Base-by-base conservation (phyloP, 2,888 invertebrate species). In the Tipula vernalis region DNA sequence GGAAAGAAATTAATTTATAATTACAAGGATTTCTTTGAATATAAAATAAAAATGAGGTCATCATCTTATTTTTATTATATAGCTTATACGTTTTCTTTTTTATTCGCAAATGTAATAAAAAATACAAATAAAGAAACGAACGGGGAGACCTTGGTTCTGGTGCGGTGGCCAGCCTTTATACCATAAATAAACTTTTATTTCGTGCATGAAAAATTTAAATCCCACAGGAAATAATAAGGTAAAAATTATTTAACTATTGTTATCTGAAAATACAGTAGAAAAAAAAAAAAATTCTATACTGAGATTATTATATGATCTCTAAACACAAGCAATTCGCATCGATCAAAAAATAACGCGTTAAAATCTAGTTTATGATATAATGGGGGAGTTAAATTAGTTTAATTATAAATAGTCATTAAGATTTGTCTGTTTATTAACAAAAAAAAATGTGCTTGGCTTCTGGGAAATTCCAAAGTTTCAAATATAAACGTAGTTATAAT, bases 1-100 rank as follows among this genome's bases (percentile, higher is more conserved):
- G 71, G 71, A 71, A 71, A 71, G 71, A 71, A 71, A 71, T 71
- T 71, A 71, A 71, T 71, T 71, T 71, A 71, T 71, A 71, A 71
- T 71, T 71, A 71, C 71, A 71, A 71, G 71, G 71, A 71, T 28
- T 71, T 71, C 71, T 71, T 28, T 71, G 71, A 71, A 71, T 71
- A 71, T 71, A 71, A 71, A 71, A 71, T 28, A 28, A 71, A 71
- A 71, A 71, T 71, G 28, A 71, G 71, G 71, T 71, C 71, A 71
- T 71, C 71, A 71, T 28, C 28, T 71, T 71, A 28, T 71, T 71
- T 28, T 71, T 71, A 28, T 71, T 71, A 71, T 71, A 71, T 71
- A 71, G 3, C 5, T 39, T 71, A 71, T 71, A 71, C 28, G 71
- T 71, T 51, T 71, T 28, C 28, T 71, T 71, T 71, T 71, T 51